Evolutionary conservation across 1,140 invertebrate species (phyloP), one percentile per base, ranked within the genome.

Genomic region (Elymnias hypermnestra): DNA sequence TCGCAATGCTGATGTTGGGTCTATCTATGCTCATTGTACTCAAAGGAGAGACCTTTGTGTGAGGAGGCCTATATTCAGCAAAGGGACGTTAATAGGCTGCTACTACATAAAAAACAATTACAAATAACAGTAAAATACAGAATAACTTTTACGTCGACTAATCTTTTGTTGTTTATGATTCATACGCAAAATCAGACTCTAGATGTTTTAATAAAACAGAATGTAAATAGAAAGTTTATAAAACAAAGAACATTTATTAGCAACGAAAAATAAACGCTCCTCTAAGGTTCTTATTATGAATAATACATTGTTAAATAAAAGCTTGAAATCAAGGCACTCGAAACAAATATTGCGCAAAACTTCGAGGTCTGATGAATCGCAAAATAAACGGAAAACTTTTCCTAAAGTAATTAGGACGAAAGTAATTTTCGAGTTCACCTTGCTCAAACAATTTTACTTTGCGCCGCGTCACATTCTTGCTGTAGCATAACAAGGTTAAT

Each of bases 331-430:
- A 5, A 8, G 29, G 29, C 13, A 12, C 29, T 7, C 8, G 6
- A 41, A 42, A 50, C 33, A 50, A 50, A 43, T 47, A 19, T 31
- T 33, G 29, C 29, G 15, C 0, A 14, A 29, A 45, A 39, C 19
- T 41, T 28, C 14, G 7, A 15, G 18, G 46, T 56, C 45, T 48
- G 47, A 56, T 23, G 42, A 23, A 50, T 56, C 26, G 38, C 37
- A 55, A 61, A 69, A 53, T 54, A 59, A 63, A 65, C 50, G 43
- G 38, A 48, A 54, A 37, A 69, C 69, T 36, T 75, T 73, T 70
- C 23, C 36, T 49, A 67, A 72, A 75, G 68, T 61, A 72, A 70
- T 72, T 70, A 70, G 61, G 56, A 56, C 51, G 43, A 57, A 65
- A 71, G 62, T 67, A 72, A 74, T 72, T 67, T 68, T 59, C 29